Conservation (phyloP, 2,113 vertebrate species). For the Odobenus rosmarus region DNA sequence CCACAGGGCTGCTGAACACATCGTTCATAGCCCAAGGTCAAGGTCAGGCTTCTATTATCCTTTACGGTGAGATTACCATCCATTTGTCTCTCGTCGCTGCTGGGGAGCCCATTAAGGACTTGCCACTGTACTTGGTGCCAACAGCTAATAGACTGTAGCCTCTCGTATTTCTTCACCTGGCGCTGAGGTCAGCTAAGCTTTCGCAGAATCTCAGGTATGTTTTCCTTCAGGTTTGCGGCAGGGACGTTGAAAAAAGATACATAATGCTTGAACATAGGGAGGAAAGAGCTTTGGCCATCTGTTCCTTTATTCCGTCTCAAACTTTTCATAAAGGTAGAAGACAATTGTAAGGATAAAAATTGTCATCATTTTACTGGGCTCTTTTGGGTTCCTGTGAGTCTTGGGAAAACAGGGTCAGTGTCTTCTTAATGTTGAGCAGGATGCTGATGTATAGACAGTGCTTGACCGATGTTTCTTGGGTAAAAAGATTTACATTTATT, state of each 20-base stretch:
- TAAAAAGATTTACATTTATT: conserved; percentile 28
- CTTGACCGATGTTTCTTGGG: neutral
- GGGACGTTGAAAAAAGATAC: neutral
- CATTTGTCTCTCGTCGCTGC: neutral
- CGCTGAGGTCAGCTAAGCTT: neutral
- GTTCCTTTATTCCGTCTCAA: neutral
- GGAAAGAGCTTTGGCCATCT: neutral
- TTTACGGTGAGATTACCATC: conserved; percentile 5
- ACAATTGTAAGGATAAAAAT: neutral
- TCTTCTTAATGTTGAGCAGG: conserved; percentile 12
- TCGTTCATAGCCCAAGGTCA: conserved; percentile 39
- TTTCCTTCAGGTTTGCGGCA: neutral
- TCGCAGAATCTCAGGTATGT: neutral
- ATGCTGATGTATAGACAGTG: neutral
- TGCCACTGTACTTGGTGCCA: neutral
- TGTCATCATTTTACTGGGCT: neutral
- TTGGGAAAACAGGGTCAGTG: neutral
- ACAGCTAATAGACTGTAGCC: neutral
- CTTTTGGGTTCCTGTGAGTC: neutral
- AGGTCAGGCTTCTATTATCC: conserved; percentile 48
- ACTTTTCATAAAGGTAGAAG: conserved; percentile 39
- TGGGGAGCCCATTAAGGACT: neutral
- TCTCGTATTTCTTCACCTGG: conserved; percentile 12
- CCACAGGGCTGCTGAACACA: neutral
- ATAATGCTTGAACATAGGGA: neutral